Evolutionary conservation across 2,888 invertebrate species (phyloP), one percentile per base, ranked within the genome.

Genomic region (Acanthococcus lagerstroemiae): DNA sequence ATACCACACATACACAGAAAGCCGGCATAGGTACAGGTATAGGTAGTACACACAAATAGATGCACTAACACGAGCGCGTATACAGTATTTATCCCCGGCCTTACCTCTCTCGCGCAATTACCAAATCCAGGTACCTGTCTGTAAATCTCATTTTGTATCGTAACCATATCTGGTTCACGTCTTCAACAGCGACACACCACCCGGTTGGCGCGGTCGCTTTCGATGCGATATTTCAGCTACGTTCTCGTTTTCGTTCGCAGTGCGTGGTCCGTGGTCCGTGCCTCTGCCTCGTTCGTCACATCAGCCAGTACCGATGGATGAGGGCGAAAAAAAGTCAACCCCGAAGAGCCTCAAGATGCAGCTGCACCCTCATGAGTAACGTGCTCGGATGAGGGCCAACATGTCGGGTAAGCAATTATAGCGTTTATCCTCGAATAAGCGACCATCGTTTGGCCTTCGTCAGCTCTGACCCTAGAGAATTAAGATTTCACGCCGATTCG

Each of bases 111-210:
- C 63, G 50, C 54, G 30, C 54, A 54, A 63, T 63, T 63, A 63
- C 63, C 50, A 63, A 63, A 63, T 54, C 63, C 54, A 30, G 63
- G 63, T 63, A 63, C 63, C 63, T 63, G 63, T 63, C 61, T 61
- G 63, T 52, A 63, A 63, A 52, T 63, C 63, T 44, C 60, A 27
- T 60, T 50, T 48, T 48, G 60, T 46, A 48, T 46, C 22, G 63
- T 63, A 63, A 63, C 63, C 63, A 63, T 63, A 63, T 63, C 63
- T 63, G 63, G 63, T 63, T 63, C 63, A 63, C 25, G 63, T 63
- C 21, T 54, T 52, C 52, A 19, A 48, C 44, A 27, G 22, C 50
- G 30, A 19, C 15, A 27, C 24, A 17, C 55, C 15, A 17, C 26
- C 46, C 50, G 30, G 27, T 61, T 17, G 48, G 63, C 60, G 60